phyloP scores from a whole-genome alignment of 2,888 invertebrate genomes.

The Autographa gamma region DNA sequence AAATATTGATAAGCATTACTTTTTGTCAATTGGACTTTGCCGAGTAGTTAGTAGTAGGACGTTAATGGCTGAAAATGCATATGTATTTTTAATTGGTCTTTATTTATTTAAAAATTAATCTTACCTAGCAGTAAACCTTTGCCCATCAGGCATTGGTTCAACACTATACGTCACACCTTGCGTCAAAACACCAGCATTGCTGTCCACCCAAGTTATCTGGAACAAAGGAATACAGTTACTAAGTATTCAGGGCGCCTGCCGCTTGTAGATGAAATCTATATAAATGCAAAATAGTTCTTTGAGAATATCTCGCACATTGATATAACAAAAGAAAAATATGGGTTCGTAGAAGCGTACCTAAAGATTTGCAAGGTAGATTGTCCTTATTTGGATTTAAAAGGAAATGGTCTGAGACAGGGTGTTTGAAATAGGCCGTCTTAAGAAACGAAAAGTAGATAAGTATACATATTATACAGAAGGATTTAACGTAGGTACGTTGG shows the following conservation, averaged over 20 bases:
- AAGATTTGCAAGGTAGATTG: conserved; percentile 21
- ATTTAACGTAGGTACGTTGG: background rate
- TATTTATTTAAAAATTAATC: conserved; percentile 12
- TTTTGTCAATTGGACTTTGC: too few relatives aligned
- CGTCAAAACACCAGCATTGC: conserved; percentile 94
- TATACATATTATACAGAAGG: background rate
- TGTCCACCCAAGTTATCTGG: conserved; percentile 97
- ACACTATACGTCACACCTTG: conserved; percentile 94
- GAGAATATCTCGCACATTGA: conserved; percentile 41
- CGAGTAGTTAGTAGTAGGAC: too few relatives aligned
- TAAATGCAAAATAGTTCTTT: conserved; percentile 55
- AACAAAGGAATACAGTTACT: conserved; percentile 57
- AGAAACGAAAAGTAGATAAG: background rate
- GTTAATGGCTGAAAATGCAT: too few relatives aligned
- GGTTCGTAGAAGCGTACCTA: conserved; percentile 25
- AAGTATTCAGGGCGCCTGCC: conserved; percentile 38
- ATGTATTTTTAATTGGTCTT: too few relatives aligned
- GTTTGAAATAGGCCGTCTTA: background rate
- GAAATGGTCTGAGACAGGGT: background rate
- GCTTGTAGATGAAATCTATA: conserved; percentile 46
- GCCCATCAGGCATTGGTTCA: conserved; percentile 93
- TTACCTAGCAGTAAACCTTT: conserved; percentile 93
- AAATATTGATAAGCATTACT: background rate
- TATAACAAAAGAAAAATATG: conserved; percentile 50
- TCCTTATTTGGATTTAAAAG: conserved; percentile 8